Evolutionary conservation across 2,797 vertebrate species (phyloP).

Genomic region (Chaenodraco wilsoni): DNA sequence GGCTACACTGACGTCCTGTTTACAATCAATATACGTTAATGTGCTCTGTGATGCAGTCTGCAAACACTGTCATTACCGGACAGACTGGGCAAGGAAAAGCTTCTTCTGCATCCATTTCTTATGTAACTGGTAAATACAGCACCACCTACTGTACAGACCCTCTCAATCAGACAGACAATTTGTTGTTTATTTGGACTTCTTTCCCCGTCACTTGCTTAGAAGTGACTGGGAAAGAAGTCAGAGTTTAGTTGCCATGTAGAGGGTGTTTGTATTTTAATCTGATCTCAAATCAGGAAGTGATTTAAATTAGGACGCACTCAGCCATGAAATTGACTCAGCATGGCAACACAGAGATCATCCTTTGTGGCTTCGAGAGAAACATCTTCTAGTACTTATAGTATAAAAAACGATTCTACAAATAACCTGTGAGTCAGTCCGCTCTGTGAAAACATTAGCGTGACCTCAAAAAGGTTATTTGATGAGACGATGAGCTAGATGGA

Average conservation of each 20-base stretch:
- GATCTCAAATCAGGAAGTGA: conserved; percentile 16
- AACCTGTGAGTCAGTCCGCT: conserved; percentile 55
- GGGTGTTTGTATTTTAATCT: conserved; percentile 8
- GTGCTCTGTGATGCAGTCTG: conserved; percentile 29
- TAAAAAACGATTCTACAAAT: conserved; percentile 57
- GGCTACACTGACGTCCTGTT: conserved; percentile 26
- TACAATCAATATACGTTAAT: conserved; percentile 41
- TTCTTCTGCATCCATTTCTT: conserved; percentile 50
- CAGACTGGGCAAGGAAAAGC: background rate
- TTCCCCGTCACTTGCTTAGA: conserved; percentile 18
- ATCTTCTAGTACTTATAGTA: conserved; percentile 29
- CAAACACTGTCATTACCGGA: conserved; percentile 39
- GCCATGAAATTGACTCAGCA: conserved; percentile 12
- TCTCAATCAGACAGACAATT: conserved; percentile 36
- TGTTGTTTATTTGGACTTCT: conserved; percentile 4
- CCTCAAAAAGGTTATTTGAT: conserved; percentile 51
- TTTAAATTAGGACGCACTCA: conserved; percentile 28
- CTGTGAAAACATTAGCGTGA: conserved; percentile 65
- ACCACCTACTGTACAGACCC: conserved; percentile 63
- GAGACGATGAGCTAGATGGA: conserved; percentile 31
- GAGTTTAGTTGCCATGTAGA: conserved; percentile 19
- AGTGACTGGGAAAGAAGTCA: conserved; percentile 11
- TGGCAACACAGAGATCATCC: conserved; percentile 18
- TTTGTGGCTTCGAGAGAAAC: conserved; percentile 36
- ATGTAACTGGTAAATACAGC: conserved; percentile 67